Conservation (phyloP, 2,113 vertebrate species). For the Collichthys lucidus region DNA sequence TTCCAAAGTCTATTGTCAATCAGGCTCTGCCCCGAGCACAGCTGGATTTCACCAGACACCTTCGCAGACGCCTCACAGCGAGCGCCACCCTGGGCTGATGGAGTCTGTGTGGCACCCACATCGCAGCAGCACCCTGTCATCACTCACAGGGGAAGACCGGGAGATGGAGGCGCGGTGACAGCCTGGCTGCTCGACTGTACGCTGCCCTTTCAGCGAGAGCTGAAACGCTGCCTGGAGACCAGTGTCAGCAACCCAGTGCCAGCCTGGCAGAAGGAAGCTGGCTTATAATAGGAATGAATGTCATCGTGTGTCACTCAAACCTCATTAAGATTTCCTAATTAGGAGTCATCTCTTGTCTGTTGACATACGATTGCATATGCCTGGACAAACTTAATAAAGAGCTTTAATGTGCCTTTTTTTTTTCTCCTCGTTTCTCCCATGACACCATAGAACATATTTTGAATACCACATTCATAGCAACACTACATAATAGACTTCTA, state of each 20-base stretch:
- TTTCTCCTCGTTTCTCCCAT: background rate
- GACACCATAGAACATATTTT: background rate
- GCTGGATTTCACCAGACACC: slow-evolving; percentile 83
- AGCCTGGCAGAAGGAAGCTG: slow-evolving; percentile 16
- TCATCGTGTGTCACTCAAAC: slow-evolving; percentile 55
- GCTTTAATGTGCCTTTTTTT: slow-evolving; percentile 7
- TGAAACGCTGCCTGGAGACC: slow-evolving; percentile 3
- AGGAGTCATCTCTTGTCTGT: slow-evolving; percentile 28
- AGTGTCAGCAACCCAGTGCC: background rate
- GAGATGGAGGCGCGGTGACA: background rate
- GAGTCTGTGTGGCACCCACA: slow-evolving; percentile 2
- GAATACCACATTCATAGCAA: background rate
- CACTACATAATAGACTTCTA: background rate
- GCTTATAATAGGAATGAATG: slow-evolving; percentile 68
- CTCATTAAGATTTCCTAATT: slow-evolving; percentile 48
- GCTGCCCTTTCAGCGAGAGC: slow-evolving; percentile 9
- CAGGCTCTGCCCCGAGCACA: slow-evolving; percentile 83
- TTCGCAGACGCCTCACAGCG: slow-evolving; percentile 75
- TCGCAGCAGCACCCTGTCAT: slow-evolving; percentile 14
- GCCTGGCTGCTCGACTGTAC: background rate
- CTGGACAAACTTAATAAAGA: slow-evolving; percentile 51
- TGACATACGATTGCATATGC: slow-evolving; percentile 21
- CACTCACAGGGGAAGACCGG: slow-evolving; percentile 10
- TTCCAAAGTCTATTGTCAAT: slow-evolving; percentile 82
- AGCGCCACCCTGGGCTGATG: slow-evolving; percentile 38